Evolutionary conservation across 2,888 invertebrate genomes (phyloP).

Genomic region (Conomelus anceps): DNA sequence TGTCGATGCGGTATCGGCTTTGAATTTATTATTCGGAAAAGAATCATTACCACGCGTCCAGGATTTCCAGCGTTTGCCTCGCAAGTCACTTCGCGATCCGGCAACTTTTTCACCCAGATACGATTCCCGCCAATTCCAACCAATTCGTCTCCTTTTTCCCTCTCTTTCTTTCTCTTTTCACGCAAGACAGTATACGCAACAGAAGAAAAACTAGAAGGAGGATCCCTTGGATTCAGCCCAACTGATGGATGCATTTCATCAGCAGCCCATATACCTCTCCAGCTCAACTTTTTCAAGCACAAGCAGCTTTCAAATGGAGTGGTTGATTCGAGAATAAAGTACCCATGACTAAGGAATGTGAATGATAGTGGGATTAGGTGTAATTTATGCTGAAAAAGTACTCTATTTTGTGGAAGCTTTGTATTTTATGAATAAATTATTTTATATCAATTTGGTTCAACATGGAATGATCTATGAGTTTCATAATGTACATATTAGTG

Average conservation of each 20-base stretch:
- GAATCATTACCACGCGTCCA: constrained; percentile 1
- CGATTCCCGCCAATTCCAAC: not conserved
- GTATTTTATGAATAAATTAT: no score
- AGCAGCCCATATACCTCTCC: not conserved
- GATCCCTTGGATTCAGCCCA: not conserved
- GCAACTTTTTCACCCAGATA: not conserved
- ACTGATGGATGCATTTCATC: not conserved
- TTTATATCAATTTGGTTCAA: no score
- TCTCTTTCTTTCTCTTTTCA: not conserved
- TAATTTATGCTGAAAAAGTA: no score
- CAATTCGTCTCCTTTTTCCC: not conserved
- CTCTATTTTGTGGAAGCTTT: no score
- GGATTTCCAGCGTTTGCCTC: not conserved
- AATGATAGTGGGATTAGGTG: no score
- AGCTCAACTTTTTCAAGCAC: not conserved
- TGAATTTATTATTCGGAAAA: constrained; percentile 12
- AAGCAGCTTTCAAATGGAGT: no score
- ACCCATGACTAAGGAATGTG: no score
- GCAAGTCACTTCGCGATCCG: not conserved
- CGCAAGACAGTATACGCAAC: not conserved
- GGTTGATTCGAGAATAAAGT: no score
- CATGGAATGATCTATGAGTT: no score
- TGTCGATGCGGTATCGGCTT: not conserved
- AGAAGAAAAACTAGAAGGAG: not conserved
- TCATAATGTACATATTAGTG: no score